These are phyloP conservation scores for Macropus fuliginosus DNA, from an alignment of 2,797 vertebrate genomes.

Conservation along the genomic window DNA sequence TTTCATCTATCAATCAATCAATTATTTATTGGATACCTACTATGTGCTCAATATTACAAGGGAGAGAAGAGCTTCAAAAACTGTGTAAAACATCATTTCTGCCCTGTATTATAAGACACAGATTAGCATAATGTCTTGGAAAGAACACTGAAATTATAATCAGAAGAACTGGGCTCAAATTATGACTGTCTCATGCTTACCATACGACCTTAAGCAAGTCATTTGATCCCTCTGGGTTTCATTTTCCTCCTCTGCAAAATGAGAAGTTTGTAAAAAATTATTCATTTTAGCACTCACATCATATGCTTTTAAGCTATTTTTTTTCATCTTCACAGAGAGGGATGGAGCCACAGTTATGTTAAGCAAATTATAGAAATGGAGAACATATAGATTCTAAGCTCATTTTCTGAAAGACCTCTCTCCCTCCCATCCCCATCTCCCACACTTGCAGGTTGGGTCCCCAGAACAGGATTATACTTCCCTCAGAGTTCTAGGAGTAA, in stretches of 20 bases:
- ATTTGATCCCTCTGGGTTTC: background rate
- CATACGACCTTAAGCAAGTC: background rate
- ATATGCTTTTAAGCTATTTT: background rate
- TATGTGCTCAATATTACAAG: background rate
- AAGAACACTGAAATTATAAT: background rate
- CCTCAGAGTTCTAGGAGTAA: background rate
- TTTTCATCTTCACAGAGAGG: background rate
- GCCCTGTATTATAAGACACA: background rate
- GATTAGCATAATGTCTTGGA: background rate
- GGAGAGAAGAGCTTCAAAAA: background rate
- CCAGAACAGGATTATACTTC: background rate
- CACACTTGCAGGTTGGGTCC: background rate
- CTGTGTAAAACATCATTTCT: background rate
- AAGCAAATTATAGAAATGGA: background rate
- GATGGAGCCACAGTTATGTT: background rate
- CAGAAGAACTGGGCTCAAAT: background rate
- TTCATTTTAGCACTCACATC: background rate
- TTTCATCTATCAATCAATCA: conserved; percentile 33
- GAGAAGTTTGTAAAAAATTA: background rate
- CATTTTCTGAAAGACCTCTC: background rate
- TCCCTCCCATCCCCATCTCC: background rate
- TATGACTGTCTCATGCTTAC: background rate
- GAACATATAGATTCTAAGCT: background rate
- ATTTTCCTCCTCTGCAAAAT: background rate
- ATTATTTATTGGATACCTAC: background rate